A percentile compares a stretch with the other conserved stretches of the same genome.
phyloP scores from a whole-genome alignment of 2,113 vertebrate genomes.

The Plotosus lineatus region DNA sequence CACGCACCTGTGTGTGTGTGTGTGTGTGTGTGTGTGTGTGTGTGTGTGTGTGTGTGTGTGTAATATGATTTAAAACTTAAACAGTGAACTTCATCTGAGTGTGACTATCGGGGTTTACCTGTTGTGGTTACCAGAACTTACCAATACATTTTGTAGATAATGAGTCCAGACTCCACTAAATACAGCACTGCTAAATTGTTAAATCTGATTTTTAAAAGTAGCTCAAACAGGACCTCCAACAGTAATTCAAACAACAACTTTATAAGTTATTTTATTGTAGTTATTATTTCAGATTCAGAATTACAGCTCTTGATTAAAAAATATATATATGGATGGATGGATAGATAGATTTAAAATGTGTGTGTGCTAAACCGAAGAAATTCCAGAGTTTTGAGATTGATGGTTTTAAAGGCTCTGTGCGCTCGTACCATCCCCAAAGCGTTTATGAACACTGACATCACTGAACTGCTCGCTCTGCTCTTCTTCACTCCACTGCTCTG shows the following conservation, averaged over 20 bases:
- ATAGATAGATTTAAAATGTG: too few species aligned
- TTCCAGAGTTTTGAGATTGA: constrained; percentile 34
- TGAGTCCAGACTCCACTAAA: not conserved
- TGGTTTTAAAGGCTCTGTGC: constrained; percentile 54
- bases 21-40: constrained; percentile 57
- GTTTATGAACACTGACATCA: constrained; percentile 61
- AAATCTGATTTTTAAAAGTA: not conserved
- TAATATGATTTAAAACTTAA: constrained; percentile 33
- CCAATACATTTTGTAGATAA: not conserved
- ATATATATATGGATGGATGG: too few species aligned
- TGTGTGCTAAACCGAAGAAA: not conserved
- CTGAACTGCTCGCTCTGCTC: constrained; percentile 39
- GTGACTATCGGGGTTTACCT: constrained; percentile 58
- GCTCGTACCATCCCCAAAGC: constrained; percentile 67
- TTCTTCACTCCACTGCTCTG: constrained; percentile 40
- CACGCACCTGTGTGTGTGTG: constrained; percentile 71
- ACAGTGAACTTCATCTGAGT: constrained; percentile 40
- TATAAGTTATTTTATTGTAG: too few species aligned
- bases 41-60: not conserved
- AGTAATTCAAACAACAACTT: not conserved
- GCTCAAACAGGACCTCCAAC: not conserved
- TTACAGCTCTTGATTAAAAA: too few species aligned
- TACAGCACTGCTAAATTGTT: not conserved
- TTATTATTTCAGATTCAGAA: too few species aligned
- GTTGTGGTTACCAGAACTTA: not conserved